These are phyloP conservation scores for Dipodomys merriami DNA, from an alignment of 2,113 vertebrate species.

Conservation along the genomic window DNA sequence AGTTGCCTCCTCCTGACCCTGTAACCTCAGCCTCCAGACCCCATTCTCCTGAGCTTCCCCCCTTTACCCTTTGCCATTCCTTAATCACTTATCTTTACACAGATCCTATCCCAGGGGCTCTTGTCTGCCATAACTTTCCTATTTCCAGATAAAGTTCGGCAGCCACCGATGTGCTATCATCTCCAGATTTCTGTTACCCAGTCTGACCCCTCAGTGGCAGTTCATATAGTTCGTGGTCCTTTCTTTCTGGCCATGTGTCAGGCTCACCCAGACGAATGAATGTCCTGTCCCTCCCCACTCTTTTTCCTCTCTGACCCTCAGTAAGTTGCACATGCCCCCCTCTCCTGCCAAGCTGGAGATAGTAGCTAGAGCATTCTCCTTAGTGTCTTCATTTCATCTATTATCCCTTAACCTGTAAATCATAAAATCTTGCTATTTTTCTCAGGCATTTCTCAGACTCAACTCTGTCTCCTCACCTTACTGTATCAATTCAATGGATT, in stretches of 20 bases:
- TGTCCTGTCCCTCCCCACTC: no score
- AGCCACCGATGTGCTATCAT: background rate
- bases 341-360: no score
- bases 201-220: background rate
- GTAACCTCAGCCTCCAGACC: background rate
- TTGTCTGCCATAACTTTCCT: background rate
- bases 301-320: background rate
- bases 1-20: background rate
- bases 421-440: background rate
- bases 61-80: no score
- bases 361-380: background rate
- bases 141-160: background rate
- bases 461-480: background rate
- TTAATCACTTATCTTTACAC: background rate
- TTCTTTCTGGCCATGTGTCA: background rate
- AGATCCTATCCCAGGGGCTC: background rate
- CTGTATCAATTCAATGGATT: background rate
- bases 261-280: no score
- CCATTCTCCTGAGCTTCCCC: no score
- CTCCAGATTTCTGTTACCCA: background rate
- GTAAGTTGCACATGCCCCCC: no score
- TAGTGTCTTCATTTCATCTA: background rate
- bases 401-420: background rate
- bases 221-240: background rate
- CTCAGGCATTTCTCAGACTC: background rate